Evolutionary conservation across 1,140 invertebrate genomes (phyloP).

Genomic region (Papilio glaucus): DNA sequence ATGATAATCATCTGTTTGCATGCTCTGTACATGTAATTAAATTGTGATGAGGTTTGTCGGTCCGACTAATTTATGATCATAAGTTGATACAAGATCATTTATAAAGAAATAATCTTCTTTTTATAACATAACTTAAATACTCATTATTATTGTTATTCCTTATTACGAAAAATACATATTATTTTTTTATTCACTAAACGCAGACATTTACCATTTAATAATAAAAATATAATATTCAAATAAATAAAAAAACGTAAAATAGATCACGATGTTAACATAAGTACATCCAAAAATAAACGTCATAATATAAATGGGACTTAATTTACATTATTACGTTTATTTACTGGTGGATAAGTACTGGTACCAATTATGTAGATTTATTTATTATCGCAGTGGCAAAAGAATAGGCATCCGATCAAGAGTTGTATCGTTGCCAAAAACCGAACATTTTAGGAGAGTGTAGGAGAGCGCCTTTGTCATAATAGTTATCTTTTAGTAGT

Average conservation of each 20-base stretch:
- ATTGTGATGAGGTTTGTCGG: background rate
- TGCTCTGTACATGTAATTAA: too few species aligned
- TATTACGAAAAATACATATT: background rate
- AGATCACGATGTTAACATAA: too few species aligned
- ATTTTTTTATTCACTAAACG: background rate
- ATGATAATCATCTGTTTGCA: too few species aligned
- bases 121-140: background rate
- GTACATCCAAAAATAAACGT: background rate
- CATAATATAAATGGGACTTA: background rate
- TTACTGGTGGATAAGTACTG: background rate
- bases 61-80: background rate
- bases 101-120: too few species aligned
- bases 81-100: too few species aligned
- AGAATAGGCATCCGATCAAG: background rate
- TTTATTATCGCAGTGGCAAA: background rate
- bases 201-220: too few species aligned
- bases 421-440: slow-evolving; percentile 3
- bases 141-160: background rate
- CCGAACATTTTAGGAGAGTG: background rate
- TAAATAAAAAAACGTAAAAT: too few species aligned
- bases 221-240: too few species aligned
- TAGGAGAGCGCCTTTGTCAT: background rate
- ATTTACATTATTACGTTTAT: too few species aligned
- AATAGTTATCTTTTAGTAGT: background rate
- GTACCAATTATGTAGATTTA: slow-evolving; percentile 8